Evolutionary conservation across 2,888 invertebrate species (phyloP).

Genomic region (Acleris sparsana): DNA sequence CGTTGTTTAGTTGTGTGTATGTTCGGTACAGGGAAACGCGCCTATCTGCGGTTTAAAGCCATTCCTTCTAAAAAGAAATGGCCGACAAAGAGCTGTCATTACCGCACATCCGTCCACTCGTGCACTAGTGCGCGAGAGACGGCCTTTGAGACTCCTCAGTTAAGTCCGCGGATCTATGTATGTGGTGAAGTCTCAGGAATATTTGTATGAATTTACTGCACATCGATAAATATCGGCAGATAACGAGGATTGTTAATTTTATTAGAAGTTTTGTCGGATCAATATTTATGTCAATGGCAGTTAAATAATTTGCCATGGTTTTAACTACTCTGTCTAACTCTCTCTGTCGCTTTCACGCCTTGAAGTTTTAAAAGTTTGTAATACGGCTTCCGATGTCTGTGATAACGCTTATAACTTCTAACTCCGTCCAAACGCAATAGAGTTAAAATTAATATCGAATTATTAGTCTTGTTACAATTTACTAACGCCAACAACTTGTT

Average conservation of each 20-base stretch:
- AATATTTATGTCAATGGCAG: too few species aligned
- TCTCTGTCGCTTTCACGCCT: too few species aligned
- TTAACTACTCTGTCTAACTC: too few species aligned
- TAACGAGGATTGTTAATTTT: background rate
- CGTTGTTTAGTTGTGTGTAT: too few species aligned
- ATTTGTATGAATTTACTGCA: background rate
- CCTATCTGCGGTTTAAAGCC: background rate
- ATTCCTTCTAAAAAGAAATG: constrained; percentile 4
- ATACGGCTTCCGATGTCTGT: too few species aligned
- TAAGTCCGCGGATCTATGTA: too few species aligned
- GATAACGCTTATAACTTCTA: too few species aligned
- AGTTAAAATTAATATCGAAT: background rate
- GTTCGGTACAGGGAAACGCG: too few species aligned
- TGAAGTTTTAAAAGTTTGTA: too few species aligned
- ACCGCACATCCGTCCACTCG: constrained; percentile 2
- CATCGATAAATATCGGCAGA: too few species aligned
- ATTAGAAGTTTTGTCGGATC: too few species aligned
- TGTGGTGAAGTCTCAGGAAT: constrained; percentile 5
- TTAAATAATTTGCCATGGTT: too few species aligned
- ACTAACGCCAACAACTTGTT: background rate
- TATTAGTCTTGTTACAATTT: background rate
- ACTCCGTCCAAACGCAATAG: background rate
- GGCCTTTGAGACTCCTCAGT: constrained; percentile 4
- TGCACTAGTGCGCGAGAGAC: background rate
- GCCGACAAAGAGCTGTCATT: constrained; percentile 23